These are phyloP conservation scores for Eufriesea mexicana DNA, from an alignment of 1,140 invertebrate species.

Conservation along the genomic window DNA sequence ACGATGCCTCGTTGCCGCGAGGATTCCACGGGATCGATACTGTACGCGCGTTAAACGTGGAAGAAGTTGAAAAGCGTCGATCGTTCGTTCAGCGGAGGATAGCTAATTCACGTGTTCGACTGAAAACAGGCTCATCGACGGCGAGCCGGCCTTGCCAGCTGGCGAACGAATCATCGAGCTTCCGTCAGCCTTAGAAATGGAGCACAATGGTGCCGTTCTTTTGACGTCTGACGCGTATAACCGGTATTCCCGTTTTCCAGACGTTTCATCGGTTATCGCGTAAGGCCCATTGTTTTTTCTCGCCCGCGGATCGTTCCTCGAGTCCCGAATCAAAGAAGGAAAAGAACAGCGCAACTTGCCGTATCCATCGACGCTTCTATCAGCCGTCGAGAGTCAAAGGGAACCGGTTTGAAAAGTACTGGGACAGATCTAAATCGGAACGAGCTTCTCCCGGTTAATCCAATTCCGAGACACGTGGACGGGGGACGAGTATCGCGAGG, in stretches of 20 bases:
- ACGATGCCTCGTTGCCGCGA: no score
- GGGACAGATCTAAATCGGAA: neutral
- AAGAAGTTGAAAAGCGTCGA: neutral
- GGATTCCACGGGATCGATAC: neutral
- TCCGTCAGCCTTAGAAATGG: constrained; percentile 61
- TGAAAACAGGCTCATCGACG: constrained; percentile 27
- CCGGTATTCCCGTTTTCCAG: constrained; percentile 30
- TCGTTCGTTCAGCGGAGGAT: neutral
- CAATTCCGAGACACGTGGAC: constrained; percentile 10
- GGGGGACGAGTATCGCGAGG: neutral
- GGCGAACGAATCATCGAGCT: constrained; percentile 61
- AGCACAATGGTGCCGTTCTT: constrained; percentile 58
- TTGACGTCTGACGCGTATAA: constrained; percentile 43
- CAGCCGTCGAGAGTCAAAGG: neutral
- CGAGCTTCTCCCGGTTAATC: neutral
- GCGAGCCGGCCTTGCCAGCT: constrained; percentile 28
- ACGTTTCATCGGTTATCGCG: constrained; percentile 22
- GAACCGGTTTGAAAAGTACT: neutral
- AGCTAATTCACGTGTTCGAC: constrained; percentile 14
- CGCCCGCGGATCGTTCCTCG: neutral
- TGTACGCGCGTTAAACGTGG: neutral
- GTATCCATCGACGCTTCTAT: neutral
- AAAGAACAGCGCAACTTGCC: neutral
- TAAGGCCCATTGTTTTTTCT: constrained; percentile 20
- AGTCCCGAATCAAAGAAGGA: neutral